Base-by-base conservation (phyloP, 2,888 invertebrate genomes). In the Drosophila pseudotakahashii region DNA sequence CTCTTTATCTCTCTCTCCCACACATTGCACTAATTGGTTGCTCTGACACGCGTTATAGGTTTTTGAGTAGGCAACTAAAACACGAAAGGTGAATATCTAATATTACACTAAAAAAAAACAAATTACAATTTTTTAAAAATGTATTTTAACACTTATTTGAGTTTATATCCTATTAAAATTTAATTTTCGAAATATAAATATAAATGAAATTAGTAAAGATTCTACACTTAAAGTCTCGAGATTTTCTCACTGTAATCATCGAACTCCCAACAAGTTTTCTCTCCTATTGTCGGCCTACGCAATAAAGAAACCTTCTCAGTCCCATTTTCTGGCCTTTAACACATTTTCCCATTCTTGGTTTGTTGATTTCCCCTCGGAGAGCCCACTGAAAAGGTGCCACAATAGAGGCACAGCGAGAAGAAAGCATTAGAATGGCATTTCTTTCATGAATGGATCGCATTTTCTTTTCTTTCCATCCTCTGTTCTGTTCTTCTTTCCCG, bases 11-110 rank as follows among this genome's bases (percentile, higher is more conserved):
- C 74, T 42, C 66, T 42, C 55, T 71, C 67, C 34, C 73, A 50
- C 62, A 42, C 48, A 59, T 64, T 61, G 62, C 34, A 26, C 83
- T 88, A 86, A 81, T 81, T 81, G 81, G 81, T 83, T 70, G 84
- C 84, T 72, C 81, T 82, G 87, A 79, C 82, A 82, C 82, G 88
- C 83, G 82, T 86, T 86, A 71, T 77, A 26, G 87, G 80, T 80
- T 75, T 58, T 64, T 32, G 68, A 70, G 70, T 68, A 42, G 60
- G 54, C 73, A 59, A 42, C 58, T 47, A 50, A 45, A 30, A 52
- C 72, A 67, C 34, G 51, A 47, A 71, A 83, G 81, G 76, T 81
- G 81, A 62, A 78, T 16, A 48, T 36, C 6, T 10, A 64, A 42
- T 11, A 16, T 5, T 42, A 26, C 48, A 63, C 64, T n/a, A 32